Conservation (phyloP, 2,888 invertebrate species). For the Melitaea athalia region DNA sequence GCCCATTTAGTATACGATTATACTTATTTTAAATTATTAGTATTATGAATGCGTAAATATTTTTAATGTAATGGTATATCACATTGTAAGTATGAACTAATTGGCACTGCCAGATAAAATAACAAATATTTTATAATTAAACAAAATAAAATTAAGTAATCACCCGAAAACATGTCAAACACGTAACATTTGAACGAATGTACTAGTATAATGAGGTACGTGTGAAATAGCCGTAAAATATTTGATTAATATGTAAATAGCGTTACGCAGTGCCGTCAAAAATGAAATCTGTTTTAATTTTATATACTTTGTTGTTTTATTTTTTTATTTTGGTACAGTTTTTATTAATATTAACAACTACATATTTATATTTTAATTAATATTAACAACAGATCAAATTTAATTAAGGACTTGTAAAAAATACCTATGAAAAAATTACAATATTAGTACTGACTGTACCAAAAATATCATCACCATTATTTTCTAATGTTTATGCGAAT, state of each 20-base stretch:
- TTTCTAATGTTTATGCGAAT: too few species aligned
- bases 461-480: neutral
- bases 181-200: neutral
- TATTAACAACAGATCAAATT: neutral
- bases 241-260: slow-evolving; percentile 8
- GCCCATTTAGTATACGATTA: slow-evolving; percentile 35
- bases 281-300: neutral
- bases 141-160: neutral
- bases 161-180: neutral
- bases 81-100: slow-evolving; percentile 34
- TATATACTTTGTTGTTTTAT: neutral
- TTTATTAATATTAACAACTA: neutral
- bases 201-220: neutral
- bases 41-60: slow-evolving; percentile 14
- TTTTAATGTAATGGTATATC: slow-evolving; percentile 13
- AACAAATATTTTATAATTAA: slow-evolving; percentile 35
- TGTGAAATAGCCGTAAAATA: slow-evolving; percentile 1
- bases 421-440: neutral
- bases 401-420: neutral
- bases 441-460: neutral
- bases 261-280: neutral
- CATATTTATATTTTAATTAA: neutral
- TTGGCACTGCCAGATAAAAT: slow-evolving; percentile 60
- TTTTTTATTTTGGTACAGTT: neutral
- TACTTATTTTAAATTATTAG: slow-evolving; percentile 18